Conservation (phyloP, 2,888 invertebrate species). For the Branchellion lobata region DNA sequence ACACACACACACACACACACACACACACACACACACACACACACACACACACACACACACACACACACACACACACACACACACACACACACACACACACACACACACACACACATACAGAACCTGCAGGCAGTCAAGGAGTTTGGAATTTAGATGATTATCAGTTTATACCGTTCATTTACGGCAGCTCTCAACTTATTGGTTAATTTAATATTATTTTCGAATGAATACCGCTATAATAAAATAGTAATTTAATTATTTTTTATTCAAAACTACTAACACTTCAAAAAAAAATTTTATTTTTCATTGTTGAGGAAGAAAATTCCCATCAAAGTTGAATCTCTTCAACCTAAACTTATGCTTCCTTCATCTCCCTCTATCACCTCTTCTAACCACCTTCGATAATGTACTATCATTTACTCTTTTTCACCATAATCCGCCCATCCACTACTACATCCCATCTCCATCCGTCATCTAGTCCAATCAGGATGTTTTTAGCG, state of each 20-base stretch:
- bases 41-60: not conserved
- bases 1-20: slow-evolving; percentile 1
- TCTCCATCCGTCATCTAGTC: too few species aligned
- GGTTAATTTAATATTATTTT: slow-evolving; percentile 64
- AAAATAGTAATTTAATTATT: not conserved
- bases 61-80: not conserved
- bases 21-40: too few species aligned
- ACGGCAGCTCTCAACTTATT: slow-evolving; percentile 95
- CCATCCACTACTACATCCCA: too few species aligned
- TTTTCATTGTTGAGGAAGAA: not conserved
- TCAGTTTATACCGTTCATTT: slow-evolving; percentile 96
- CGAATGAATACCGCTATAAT: too few species aligned
- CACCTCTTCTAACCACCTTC: too few species aligned
- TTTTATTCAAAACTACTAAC: not conserved
- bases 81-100: slow-evolving; percentile 4
- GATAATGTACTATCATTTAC: too few species aligned
- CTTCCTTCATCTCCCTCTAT: too few species aligned
- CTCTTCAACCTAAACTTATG: too few species aligned
- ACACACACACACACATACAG: slow-evolving; percentile 60
- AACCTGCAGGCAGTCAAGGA: slow-evolving; percentile 98
- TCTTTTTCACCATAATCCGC: too few species aligned
- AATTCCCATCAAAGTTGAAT: too few species aligned
- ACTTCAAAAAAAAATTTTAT: not conserved
- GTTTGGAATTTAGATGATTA: slow-evolving; percentile 99
- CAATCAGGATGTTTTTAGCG: too few species aligned